These are phyloP conservation scores for Lepus townsendii DNA, from an alignment of 2,797 vertebrate species.

Conservation along the genomic window DNA sequence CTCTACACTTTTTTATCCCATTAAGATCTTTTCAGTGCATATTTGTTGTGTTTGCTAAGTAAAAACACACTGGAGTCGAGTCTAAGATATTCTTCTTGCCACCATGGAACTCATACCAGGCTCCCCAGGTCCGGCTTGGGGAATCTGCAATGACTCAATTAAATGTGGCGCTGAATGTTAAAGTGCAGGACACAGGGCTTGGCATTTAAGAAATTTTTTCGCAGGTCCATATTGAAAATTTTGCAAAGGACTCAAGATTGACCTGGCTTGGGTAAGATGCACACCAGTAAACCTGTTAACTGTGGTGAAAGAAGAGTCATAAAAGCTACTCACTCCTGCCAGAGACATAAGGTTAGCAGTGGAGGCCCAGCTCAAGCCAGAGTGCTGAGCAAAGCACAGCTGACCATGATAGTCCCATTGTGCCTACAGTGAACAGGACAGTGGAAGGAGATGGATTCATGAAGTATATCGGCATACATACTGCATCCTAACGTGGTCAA, in stretches of 20 bases:
- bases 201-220: not conserved
- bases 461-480: not conserved
- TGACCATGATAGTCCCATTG: not conserved
- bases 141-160: not conserved
- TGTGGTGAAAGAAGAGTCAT: not conserved
- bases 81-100: not conserved
- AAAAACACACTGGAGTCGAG: not conserved
- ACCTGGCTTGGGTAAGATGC: not conserved
- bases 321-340: not conserved
- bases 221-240: slow-evolving; percentile 11
- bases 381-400: not conserved
- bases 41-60: not conserved
- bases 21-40: not conserved
- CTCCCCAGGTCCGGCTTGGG: not conserved
- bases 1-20: not conserved
- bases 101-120: not conserved
- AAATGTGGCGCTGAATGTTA: not conserved
- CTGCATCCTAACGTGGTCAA: not conserved
- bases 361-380: not conserved
- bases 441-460: not conserved
- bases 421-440: not conserved
- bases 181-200: not conserved
- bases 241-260: not conserved
- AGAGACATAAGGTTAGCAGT: not conserved
- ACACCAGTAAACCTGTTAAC: not conserved